phyloP scores from a whole-genome alignment of 2,888 invertebrate genomes.

The Geophilus truncorum region DNA sequence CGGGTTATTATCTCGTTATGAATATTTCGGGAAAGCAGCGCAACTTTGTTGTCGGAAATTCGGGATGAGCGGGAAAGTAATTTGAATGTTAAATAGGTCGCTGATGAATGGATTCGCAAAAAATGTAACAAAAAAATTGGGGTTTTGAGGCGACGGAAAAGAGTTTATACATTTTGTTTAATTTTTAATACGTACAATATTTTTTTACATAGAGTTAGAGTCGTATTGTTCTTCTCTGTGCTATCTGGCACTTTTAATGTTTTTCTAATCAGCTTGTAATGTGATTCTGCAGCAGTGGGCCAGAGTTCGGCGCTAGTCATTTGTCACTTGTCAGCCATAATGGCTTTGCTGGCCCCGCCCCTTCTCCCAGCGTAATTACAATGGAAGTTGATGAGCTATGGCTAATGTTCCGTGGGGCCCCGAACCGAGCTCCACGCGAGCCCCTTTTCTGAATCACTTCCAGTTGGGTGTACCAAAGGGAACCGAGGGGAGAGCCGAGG shows the following conservation, averaged over 20 bases:
- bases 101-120: neutral
- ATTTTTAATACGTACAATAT: neutral
- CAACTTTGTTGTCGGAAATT: neutral
- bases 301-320: conserved; percentile 35
- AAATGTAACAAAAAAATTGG: neutral
- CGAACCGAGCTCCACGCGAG: neutral
- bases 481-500: conserved; percentile 4
- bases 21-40: neutral
- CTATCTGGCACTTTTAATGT: conserved; percentile 33
- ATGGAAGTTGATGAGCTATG: conserved; percentile 38
- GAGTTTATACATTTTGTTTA: neutral
- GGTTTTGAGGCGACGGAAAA: neutral
- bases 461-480: conserved; percentile 27
- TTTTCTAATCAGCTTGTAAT: conserved; percentile 36
- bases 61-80: neutral
- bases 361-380: conserved; percentile 36
- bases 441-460: conserved; percentile 27
- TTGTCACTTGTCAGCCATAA: conserved; percentile 38
- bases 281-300: conserved; percentile 35
- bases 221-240: conserved; percentile 14
- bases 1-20: conserved; percentile 6
- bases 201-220: no score
- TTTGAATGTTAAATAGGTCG: neutral
- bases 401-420: conserved; percentile 37
- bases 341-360: conserved; percentile 37